Percentiles rank a stretch among this genome's conserved stretches.
Conservation (phyloP, 2,113 vertebrate genomes). For the Cyanoderma ruficeps region DNA sequence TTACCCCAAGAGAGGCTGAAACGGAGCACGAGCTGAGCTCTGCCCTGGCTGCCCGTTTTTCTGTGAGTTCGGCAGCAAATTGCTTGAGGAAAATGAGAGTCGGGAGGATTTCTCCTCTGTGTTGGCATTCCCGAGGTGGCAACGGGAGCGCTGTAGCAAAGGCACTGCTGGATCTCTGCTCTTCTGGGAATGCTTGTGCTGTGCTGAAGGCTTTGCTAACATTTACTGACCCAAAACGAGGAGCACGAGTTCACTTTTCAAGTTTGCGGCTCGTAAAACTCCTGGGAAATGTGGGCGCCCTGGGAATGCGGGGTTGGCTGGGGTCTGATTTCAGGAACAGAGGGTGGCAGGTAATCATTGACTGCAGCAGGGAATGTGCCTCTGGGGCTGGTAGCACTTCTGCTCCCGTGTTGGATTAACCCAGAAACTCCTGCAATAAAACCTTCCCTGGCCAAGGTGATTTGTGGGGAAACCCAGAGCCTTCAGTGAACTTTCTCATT, state of each 20-base stretch:
- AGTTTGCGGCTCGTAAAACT: neutral
- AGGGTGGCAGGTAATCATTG: neutral
- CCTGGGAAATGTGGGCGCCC: neutral
- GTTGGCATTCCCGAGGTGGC: neutral
- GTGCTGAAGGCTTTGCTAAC: neutral
- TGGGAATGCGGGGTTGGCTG: neutral
- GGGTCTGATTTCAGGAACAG: neutral
- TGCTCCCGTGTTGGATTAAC: conserved; percentile 25
- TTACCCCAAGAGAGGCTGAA: neutral
- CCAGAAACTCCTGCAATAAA: conserved; percentile 56
- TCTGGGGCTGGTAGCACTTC: neutral
- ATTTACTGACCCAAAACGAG: neutral
- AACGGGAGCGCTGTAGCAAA: fast-evolving
- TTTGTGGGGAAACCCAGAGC: conserved; percentile 29
- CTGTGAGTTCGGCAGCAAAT: neutral
- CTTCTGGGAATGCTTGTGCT: neutral
- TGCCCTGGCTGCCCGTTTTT: neutral
- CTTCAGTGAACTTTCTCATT: conserved; percentile 29
- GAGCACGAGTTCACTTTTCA: neutral
- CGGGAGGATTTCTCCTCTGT: neutral
- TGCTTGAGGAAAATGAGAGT: neutral
- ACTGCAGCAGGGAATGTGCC: neutral
- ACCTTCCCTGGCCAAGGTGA: conserved; percentile 16
- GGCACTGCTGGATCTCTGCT: neutral
- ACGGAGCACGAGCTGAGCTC: neutral